These are phyloP conservation scores for Imbricaverruca yamaguchii DNA, from an alignment of 2,888 invertebrate species.

Conservation along the genomic window DNA sequence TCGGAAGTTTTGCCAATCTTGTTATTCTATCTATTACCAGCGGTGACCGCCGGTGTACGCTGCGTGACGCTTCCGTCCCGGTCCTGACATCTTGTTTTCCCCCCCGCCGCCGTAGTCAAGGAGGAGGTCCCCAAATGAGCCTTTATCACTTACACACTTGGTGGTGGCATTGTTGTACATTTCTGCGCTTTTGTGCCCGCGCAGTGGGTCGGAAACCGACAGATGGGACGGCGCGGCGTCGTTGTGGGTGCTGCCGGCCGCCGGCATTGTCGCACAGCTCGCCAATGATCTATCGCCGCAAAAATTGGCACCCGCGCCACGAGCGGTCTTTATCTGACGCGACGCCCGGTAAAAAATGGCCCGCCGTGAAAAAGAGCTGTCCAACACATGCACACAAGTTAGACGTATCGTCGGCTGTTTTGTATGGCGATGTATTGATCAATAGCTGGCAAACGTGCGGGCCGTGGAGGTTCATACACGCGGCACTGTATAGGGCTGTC, in stretches of 20 bases:
- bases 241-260: background rate
- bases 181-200: conserved; percentile 10
- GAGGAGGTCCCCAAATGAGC: conserved; percentile 18
- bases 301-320: background rate
- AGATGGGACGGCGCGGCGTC: background rate
- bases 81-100: conserved; percentile 12
- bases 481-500: background rate
- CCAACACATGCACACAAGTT: conserved; percentile 20
- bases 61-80: background rate
- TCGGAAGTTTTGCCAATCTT: conserved; percentile 16
- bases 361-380: conserved; percentile 6
- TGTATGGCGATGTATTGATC: conserved; percentile 8
- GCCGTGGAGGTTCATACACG: background rate
- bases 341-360: background rate
- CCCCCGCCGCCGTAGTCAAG: background rate
- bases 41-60: background rate
- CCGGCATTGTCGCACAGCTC: background rate
- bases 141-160: conserved; percentile 19
- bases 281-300: background rate
- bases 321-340: background rate
- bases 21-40: conserved; percentile 18
- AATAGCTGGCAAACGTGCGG: conserved; percentile 2
- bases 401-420: conserved; percentile 5
- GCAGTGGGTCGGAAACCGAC: background rate
- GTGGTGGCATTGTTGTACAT: background rate